Evolutionary conservation across 2,113 vertebrate species (phyloP), one percentile per base, ranked within the genome.

Genomic region (Syrrhaptes paradoxus): DNA sequence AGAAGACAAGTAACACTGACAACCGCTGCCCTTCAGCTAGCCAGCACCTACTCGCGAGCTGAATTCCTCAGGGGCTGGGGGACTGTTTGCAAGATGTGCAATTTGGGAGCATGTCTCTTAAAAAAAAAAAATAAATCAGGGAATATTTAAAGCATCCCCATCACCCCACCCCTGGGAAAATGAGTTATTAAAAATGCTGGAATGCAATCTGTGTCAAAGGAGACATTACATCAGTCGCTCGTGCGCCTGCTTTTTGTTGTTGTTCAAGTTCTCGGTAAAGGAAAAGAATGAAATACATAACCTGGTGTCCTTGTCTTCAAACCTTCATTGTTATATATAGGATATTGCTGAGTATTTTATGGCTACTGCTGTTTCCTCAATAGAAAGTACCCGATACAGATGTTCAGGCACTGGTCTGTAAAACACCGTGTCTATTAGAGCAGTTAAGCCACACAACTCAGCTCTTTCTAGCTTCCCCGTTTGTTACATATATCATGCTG

Each of bases 261-360:
- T 92, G 65, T 57, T 89, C 32, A 61, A 8, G 0, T 74, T 81
- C 67, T 79, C 55, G 51, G 46, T 28, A 83, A 72, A 85, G 84
- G 17, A 55, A 52, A 87, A 89, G 55, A 67, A 80, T 38, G 8
- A 85, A 81, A 86, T 70, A 24, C 66, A 63, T 63, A 87, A 85
- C 61, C 86, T 10, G 15, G 38, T 63, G 73, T 85, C 93, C 94
- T 97, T 92, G 87, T 31, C 76, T 68, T 54, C 83, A 89, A 67
- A 74, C 79, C 71, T 52, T 22, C 90, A 48, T 11, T 87, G 92
- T 82, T 86, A 51, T 52, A 58, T 71, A 67, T 24, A 55, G 74
- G 92, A 89, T 48, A 90, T 24, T 66, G 66, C 77, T 75, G 74
- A 72, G 66, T 79, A 62, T 91, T 97, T 96, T 90, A 80, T 63